Evolutionary conservation across 2,888 invertebrate genomes (phyloP), one percentile per base, ranked within the genome.

Genomic region (Phaedon cochleariae): DNA sequence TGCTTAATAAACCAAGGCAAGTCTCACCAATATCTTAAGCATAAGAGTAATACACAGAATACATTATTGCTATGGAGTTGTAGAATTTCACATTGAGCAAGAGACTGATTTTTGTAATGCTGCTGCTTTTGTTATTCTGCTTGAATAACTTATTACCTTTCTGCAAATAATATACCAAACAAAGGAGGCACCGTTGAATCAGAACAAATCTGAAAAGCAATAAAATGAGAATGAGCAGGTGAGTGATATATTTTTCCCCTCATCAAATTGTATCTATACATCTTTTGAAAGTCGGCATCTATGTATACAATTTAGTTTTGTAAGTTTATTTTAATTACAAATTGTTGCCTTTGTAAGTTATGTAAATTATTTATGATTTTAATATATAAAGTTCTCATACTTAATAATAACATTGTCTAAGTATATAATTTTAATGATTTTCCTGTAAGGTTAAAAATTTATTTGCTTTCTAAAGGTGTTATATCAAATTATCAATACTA

Each of bases 361-460:
- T 45, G 57, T 57, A 57, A 57, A 57, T 57, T 57, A 57, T 57
- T 46, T 57, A 45, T 41, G 15, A 57, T 45, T 21, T 57, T 57
- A 41, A 26, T 57, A 57, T 57, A 22, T 22, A 57, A 45, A 57
- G 45, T 45, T 46, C 6, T 45, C 7, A 18, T 45, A 57, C 45
- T 57, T 45, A 6, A 57, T 45, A 45, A 45, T 45, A 45, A 41
- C 31, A 57, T 26, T 12, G 21, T 48, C 45, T 57, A 18, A 37
- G 37, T 55, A 45, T 57, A 57, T 57, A 41, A 9, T 41, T 41
- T 41, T 41, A 15, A n/a, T 41, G 3, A 41, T 15, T 41, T 15
- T 15, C 3, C 41, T 57, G 22, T 17, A 22, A 15, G 6, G 22
- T 12, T 57, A 45, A 37, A 45, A 45, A n/a, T n/a, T n/a, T 45